Evolutionary conservation across 1,140 invertebrate species (phyloP).

Genomic region (Drosophila navojoa): DNA sequence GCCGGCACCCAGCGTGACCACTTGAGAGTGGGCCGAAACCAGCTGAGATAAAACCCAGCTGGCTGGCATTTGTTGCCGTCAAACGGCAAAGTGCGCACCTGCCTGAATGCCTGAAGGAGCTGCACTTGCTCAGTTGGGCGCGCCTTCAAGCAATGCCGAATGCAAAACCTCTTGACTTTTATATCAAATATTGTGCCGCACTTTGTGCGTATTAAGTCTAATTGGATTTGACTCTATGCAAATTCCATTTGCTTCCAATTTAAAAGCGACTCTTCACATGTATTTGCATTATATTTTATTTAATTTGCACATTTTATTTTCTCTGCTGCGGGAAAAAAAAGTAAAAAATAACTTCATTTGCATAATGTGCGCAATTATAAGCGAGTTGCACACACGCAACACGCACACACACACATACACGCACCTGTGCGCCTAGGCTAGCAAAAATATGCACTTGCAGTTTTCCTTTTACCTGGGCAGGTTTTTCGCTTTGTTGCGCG

Average conservation of each 20-base stretch:
- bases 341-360: conserved; percentile 47
- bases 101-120: conserved; percentile 26
- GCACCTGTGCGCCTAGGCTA: neutral
- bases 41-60: conserved; percentile 17
- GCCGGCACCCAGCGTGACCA: conserved; percentile 3
- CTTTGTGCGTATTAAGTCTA: conserved; percentile 57
- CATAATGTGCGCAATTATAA: conserved; percentile 75
- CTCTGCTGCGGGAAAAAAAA: neutral
- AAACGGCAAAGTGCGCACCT: neutral
- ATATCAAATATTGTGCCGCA: conserved; percentile 51
- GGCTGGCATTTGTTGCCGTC: conserved; percentile 21
- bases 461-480: conserved; percentile 43
- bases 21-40: neutral
- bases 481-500: conserved; percentile 16
- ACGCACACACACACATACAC: neutral
- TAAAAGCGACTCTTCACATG: conserved; percentile 5
- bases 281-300: conserved; percentile 6
- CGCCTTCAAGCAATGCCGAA: conserved; percentile 31
- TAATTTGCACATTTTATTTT: neutral
- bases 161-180: conserved; percentile 42
- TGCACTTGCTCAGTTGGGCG: conserved; percentile 23
- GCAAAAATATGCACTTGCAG: conserved; percentile 25
- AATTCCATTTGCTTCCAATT: conserved; percentile 35
- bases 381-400: conserved; percentile 26
- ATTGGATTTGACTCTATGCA: conserved; percentile 53